Conservation (phyloP, 2,113 vertebrate genomes). For the Mesocricetus auratus region DNA sequence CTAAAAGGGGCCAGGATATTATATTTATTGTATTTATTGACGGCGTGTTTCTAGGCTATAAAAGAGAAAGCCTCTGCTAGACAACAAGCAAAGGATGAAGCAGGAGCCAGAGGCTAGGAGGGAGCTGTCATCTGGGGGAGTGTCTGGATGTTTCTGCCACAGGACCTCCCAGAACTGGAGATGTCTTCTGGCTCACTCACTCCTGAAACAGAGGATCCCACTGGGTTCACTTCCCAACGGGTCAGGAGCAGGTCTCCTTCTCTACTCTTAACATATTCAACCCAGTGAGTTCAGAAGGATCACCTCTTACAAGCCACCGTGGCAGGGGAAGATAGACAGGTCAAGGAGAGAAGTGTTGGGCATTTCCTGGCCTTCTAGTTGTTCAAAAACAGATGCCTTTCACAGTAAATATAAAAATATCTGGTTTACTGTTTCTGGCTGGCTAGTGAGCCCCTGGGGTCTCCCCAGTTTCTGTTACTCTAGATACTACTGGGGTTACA, state of each 20-base stretch:
- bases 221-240: background rate
- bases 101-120: background rate
- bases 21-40: background rate
- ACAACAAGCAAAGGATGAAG: background rate
- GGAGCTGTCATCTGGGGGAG: background rate
- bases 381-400: background rate
- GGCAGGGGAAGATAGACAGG: background rate
- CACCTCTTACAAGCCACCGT: background rate
- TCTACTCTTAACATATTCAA: background rate
- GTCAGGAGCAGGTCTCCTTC: background rate
- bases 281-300: background rate
- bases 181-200: background rate
- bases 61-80: background rate
- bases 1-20: background rate
- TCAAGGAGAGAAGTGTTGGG: background rate
- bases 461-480: background rate
- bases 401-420: background rate
- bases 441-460: background rate
- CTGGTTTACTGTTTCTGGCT: background rate
- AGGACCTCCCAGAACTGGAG: background rate
- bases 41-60: background rate
- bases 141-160: background rate
- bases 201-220: background rate
- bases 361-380: background rate
- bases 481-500: background rate